These are phyloP conservation scores for Timandra comae DNA, from an alignment of 2,888 invertebrate species.

Conservation along the genomic window DNA sequence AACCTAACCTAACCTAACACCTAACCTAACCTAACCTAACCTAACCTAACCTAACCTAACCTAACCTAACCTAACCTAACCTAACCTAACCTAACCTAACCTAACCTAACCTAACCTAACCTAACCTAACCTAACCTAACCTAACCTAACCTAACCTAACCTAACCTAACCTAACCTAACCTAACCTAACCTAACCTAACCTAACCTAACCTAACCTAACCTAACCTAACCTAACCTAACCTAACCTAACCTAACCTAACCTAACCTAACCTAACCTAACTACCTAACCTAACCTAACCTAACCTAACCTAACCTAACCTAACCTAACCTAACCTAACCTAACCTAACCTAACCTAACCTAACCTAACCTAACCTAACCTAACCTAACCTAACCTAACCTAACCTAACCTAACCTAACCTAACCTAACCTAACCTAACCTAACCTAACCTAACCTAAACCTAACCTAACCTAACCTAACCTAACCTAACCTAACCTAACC, in stretches of 20 bases:
- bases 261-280: conserved; percentile 7
- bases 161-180: conserved; percentile 11
- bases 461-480: conserved; percentile 1
- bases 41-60: conserved; percentile 7
- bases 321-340: conserved; percentile 10
- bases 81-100: too few relatives aligned
- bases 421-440: conserved; percentile 10
- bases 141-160: conserved; percentile 8
- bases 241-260: conserved; percentile 7
- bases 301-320: conserved; percentile 10
- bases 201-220: conserved; percentile 11
- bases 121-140: too few relatives aligned
- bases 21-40: conserved; percentile 5
- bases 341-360: conserved; percentile 12
- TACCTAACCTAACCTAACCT: conserved; percentile 2
- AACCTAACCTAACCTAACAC: conserved; percentile 7
- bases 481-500: conserved; percentile 2
- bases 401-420: conserved; percentile 10
- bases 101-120: too few relatives aligned
- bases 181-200: conserved; percentile 11
- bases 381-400: conserved; percentile 12
- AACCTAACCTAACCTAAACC: too few relatives aligned
- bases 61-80: too few relatives aligned
- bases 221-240: conserved; percentile 8
- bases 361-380: conserved; percentile 10